Conservation (phyloP, 2,797 vertebrate species). For the Mormyrops boulengeri region DNA sequence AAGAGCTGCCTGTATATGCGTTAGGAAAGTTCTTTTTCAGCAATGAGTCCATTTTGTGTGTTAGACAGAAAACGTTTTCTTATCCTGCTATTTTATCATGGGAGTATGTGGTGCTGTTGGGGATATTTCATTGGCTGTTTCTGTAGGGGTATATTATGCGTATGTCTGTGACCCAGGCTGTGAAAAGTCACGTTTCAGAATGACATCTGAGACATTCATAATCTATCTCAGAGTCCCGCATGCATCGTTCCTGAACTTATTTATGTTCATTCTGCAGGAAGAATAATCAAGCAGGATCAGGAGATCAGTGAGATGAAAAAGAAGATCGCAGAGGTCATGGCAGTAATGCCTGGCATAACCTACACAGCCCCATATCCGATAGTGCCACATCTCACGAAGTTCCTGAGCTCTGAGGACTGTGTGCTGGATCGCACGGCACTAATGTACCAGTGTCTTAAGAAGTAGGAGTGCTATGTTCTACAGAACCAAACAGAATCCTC, state of each 20-base stretch:
- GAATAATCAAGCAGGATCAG: constrained; percentile 65
- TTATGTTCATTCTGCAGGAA: constrained; percentile 48
- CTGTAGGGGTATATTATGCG: not conserved
- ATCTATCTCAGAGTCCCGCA: not conserved
- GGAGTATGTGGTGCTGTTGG: not conserved
- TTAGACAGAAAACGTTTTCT: not conserved
- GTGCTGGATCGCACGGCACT: constrained; percentile 65
- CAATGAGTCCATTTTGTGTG: not conserved
- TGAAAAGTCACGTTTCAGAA: not conserved
- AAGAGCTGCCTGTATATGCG: not conserved
- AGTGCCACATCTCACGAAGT: constrained; percentile 69
- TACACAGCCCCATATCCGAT: constrained; percentile 59
- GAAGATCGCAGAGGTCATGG: constrained; percentile 75
- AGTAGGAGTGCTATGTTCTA: constrained; percentile 38
- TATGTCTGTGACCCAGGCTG: not conserved
- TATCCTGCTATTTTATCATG: not conserved
- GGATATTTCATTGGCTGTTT: not conserved
- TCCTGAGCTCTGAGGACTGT: constrained; percentile 70
- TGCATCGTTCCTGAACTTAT: not conserved
- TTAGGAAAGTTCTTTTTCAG: not conserved
- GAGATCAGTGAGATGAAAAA: constrained; percentile 74
- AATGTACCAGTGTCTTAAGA: constrained; percentile 77
- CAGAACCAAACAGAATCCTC: not conserved
- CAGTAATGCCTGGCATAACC: constrained; percentile 65
- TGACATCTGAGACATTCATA: not conserved